These are phyloP conservation scores for Sarcophaga carnaria DNA, from an alignment of 2,888 invertebrate genomes.

Conservation along the genomic window DNA sequence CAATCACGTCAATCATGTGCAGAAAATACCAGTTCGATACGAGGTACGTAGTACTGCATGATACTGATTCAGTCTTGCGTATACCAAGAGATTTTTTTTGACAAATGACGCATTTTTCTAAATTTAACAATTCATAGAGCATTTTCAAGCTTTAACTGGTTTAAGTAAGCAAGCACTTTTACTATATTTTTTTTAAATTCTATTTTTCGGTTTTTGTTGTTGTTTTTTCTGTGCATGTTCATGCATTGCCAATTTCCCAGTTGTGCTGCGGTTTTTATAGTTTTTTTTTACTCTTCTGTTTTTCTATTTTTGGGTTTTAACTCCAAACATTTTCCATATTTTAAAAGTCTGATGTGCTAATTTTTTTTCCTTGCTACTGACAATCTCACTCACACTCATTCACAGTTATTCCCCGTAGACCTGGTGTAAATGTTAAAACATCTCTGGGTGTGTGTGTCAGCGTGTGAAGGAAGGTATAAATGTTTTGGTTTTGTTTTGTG, in stretches of 20 bases:
- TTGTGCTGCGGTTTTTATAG: constrained; percentile 28
- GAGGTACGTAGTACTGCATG: too few relatives aligned
- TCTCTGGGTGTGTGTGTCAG: not conserved
- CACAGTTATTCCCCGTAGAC: constrained; percentile 1
- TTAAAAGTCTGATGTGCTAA: constrained; percentile 29
- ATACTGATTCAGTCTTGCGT: too few relatives aligned
- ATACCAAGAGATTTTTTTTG: too few relatives aligned
- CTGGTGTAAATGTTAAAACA: not conserved
- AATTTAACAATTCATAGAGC: too few relatives aligned
- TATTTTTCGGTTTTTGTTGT: not conserved
- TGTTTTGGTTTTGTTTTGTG: constrained; percentile 22
- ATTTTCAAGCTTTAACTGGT: too few relatives aligned
- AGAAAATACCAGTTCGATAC: too few relatives aligned
- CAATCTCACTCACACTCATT: not conserved
- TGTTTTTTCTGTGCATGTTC: constrained; percentile 2
- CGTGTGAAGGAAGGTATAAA: not conserved
- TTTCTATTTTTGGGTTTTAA: not conserved
- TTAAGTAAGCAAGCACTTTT: too few relatives aligned
- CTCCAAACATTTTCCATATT: not conserved
- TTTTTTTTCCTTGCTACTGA: not conserved
- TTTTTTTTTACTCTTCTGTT: not conserved
- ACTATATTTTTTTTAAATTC: too few relatives aligned
- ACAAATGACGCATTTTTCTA: too few relatives aligned
- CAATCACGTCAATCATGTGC: too few relatives aligned
- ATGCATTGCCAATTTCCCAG: constrained; percentile 33